Base-by-base conservation (phyloP, 2,888 invertebrate species). In the Chloromyia formosa region DNA sequence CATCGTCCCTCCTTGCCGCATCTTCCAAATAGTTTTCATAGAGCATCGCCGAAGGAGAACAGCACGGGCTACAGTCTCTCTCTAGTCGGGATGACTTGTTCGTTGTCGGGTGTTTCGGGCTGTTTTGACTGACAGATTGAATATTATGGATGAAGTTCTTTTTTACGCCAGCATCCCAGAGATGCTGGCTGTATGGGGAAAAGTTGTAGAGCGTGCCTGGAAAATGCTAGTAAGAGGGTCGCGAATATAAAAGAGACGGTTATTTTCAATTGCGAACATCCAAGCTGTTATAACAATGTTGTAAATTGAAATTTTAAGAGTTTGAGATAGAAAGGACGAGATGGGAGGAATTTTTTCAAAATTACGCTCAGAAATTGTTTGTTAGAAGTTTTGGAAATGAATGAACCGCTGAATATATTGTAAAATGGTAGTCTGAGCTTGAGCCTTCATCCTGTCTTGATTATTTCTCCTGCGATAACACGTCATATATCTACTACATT, bases 111-210 rank as follows among this genome's bases (percentile, higher is more conserved):
- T 1, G 10, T 49, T n/a, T 27, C 40, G 5, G 16, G 9, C 40
- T 40, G 27, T 12, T 62, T 40, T 40, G 62, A 35, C 62, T 62
- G 62, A 9, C n/a, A 62, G 35, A 62, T 62, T 62, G 62, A 62
- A 62, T 62, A 62, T 62, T 62, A 62, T 40, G 40, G 62, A 62
- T 62, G 62, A 62, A 62, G 62, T 62, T 62, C 23, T 22, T 27
- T 40, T 49, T 35, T 35, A 35, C 27, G 7, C 27, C 27, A 35
- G 27, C 27, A 35, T 35, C 7, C 7, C 3, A 7, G 7, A 2
- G 27, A 35, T 35, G 27, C 7, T 35, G 27, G n/a, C n/a, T 35
- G 27, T 35, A 35, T 35, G 7, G 27, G 7, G 3, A 35, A 35
- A 35, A 35, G 27, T 35, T 35, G 27, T 7, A 35, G 27, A 35